phyloP scores from a whole-genome alignment of 2,113 vertebrate genomes.

The Caloenas nicobarica region DNA sequence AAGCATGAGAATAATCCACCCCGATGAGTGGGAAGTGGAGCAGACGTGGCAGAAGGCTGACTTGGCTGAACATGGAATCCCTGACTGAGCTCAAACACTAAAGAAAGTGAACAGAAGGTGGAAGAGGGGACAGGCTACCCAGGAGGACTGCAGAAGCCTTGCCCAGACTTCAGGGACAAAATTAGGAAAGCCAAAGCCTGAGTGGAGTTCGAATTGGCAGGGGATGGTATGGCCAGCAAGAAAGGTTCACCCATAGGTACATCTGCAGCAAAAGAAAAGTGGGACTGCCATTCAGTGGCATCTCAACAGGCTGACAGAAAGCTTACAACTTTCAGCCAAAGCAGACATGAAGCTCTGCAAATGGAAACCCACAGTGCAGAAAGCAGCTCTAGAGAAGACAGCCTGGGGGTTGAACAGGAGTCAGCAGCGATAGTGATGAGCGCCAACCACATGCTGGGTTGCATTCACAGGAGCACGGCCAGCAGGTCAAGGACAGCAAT shows the following conservation, averaged over 20 bases:
- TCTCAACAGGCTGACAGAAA: not conserved
- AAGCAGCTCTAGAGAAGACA: not conserved
- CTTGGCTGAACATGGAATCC: not conserved
- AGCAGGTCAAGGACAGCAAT: not conserved
- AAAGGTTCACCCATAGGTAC: not conserved
- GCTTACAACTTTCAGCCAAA: not conserved
- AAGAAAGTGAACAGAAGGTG: slow-evolving; percentile 10
- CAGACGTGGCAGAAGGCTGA: slow-evolving; percentile 12
- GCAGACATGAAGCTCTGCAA: not conserved
- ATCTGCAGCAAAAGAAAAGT: not conserved
- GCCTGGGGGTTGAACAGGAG: not conserved
- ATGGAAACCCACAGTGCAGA: accelerated
- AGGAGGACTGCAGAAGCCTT: not conserved
- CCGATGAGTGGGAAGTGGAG: not conserved
- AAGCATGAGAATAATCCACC: not conserved
- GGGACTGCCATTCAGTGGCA: accelerated
- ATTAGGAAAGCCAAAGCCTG: not conserved
- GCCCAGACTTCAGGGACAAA: not conserved
- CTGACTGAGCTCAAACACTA: not conserved
- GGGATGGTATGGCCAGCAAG: too few species aligned
- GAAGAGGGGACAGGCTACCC: not conserved
- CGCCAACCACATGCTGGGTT: accelerated
- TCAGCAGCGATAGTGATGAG: accelerated
- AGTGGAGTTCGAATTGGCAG: not conserved
- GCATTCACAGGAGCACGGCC: not conserved